These are phyloP conservation scores for Myoxocephalus aenaeus DNA, from an alignment of 2,797 vertebrate species.

Conservation along the genomic window DNA sequence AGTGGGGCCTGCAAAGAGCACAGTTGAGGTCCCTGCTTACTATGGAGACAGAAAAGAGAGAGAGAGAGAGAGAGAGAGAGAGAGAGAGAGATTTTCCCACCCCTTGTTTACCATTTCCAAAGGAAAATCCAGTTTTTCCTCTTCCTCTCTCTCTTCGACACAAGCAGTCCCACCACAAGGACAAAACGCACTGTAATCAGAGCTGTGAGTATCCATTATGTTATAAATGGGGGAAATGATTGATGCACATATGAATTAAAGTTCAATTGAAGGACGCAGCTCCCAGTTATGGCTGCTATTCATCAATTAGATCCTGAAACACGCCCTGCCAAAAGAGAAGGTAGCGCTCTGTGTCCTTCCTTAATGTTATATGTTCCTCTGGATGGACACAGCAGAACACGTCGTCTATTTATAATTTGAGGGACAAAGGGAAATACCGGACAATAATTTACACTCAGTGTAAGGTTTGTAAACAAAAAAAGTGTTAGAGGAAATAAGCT, in stretches of 20 bases:
- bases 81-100: conserved; percentile 7
- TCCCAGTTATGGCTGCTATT: conserved; percentile 76
- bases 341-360: conserved; percentile 38
- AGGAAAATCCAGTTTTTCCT: conserved; percentile 31
- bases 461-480: conserved; percentile 13
- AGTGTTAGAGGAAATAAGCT: neutral
- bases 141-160: neutral
- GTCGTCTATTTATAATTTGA: conserved; percentile 37
- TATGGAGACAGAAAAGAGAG: conserved; percentile 32
- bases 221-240: conserved; percentile 76
- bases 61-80: neutral
- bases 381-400: conserved; percentile 21
- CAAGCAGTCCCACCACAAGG: conserved; percentile 60
- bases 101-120: conserved; percentile 45
- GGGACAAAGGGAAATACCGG: conserved; percentile 17
- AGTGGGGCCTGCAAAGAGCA: conserved; percentile 32
- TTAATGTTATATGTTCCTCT: conserved; percentile 26
- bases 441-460: neutral
- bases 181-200: conserved; percentile 70
- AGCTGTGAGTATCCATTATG: conserved; percentile 74
- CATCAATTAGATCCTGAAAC: conserved; percentile 82
- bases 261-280: conserved; percentile 82
- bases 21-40: conserved; percentile 55
- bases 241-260: conserved; percentile 83
- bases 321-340: conserved; percentile 47